These are phyloP conservation scores for Brienomyrus brachyistius DNA, from an alignment of 2,113 vertebrate species.

Conservation along the genomic window DNA sequence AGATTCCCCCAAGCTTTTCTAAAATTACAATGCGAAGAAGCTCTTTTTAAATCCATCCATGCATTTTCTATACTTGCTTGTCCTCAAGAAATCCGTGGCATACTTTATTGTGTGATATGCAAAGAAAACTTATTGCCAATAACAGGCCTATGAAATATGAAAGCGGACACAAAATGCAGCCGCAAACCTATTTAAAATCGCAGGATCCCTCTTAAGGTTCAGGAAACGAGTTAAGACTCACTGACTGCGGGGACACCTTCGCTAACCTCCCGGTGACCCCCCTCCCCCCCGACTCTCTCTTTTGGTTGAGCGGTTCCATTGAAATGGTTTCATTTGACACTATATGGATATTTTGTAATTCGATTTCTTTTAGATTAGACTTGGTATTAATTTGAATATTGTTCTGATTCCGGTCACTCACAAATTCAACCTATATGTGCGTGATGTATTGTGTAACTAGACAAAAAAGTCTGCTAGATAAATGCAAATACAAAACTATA, in stretches of 20 bases:
- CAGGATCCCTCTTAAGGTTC: neutral
- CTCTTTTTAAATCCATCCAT: neutral
- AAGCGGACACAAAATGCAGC: neutral
- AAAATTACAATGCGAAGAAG: neutral
- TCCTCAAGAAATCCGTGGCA: neutral
- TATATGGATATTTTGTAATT: neutral
- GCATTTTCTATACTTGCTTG: neutral
- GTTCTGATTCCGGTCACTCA: neutral
- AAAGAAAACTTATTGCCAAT: neutral
- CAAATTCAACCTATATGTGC: neutral
- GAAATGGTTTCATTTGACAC: neutral
- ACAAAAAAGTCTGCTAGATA: neutral
- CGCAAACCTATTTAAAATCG: neutral
- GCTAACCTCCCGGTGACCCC: neutral
- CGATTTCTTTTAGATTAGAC: neutral
- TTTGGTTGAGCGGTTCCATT: neutral
- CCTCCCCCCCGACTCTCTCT: neutral
- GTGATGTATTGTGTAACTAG: neutral
- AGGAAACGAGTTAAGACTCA: neutral
- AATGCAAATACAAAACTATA: neutral
- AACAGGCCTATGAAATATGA: neutral
- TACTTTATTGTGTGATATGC: neutral
- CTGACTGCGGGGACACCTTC: neutral
- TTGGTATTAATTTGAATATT: neutral
- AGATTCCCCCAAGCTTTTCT: neutral